Evolutionary conservation across 2,888 invertebrate genomes (phyloP).

Genomic region (Pseudococcus viburni): DNA sequence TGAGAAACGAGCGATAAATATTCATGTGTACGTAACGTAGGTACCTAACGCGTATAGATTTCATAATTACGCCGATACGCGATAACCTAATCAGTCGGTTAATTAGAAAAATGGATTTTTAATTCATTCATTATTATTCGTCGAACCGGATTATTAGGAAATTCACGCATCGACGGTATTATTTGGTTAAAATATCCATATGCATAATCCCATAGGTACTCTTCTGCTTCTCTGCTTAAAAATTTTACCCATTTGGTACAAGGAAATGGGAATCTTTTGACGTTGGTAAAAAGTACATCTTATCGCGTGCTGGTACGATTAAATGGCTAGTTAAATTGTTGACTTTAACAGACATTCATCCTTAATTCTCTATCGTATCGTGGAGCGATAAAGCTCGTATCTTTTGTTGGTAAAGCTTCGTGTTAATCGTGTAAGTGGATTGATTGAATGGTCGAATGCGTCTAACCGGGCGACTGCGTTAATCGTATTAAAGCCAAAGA

Average conservation of each 20-base stretch:
- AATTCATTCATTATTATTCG: conserved; percentile 25
- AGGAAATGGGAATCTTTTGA: neutral
- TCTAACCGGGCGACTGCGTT: neutral
- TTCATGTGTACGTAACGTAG: neutral
- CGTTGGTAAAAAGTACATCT: neutral
- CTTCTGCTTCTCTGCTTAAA: neutral
- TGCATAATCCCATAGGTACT: neutral
- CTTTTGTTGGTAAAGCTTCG: conserved; percentile 13
- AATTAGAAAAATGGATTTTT: conserved; percentile 14
- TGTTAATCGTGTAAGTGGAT: conserved; percentile 22
- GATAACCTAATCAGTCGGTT: conserved; percentile 2
- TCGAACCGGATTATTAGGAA: conserved; percentile 8
- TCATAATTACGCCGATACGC: neutral
- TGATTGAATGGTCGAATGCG: conserved; percentile 6
- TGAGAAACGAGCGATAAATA: neutral
- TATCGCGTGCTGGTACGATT: neutral
- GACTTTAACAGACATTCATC: conserved; percentile 4
- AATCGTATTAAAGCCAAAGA: conserved; percentile 5
- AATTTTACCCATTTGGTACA: neutral
- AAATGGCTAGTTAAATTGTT: conserved; percentile 17
- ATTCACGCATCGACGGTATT: neutral
- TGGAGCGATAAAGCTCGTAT: neutral
- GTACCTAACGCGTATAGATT: neutral
- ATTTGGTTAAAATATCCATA: neutral
- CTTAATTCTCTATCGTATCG: neutral